These are phyloP conservation scores for Erynnis tages DNA, from an alignment of 2,888 invertebrate species.

Conservation along the genomic window DNA sequence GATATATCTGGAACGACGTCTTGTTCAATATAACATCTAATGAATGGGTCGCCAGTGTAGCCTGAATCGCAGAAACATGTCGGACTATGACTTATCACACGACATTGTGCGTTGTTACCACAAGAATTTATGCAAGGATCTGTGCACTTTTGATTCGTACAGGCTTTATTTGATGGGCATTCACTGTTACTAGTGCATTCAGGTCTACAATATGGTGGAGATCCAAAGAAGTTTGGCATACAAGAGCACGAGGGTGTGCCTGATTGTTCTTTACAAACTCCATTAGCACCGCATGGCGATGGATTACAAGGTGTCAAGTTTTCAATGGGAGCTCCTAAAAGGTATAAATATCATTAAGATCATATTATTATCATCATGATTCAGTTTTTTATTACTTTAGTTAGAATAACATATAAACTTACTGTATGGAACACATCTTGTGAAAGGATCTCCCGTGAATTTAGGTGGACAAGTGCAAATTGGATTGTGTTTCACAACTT, in stretches of 20 bases:
- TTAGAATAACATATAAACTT: slow-evolving; percentile 43
- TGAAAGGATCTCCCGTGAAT: slow-evolving; percentile 88
- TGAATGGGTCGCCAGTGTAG: slow-evolving; percentile 86
- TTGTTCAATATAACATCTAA: slow-evolving; percentile 76
- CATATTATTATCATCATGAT: too few relatives aligned
- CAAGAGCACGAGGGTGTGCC: slow-evolving; percentile 86
- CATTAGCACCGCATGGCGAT: slow-evolving; percentile 85
- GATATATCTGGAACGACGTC: slow-evolving; percentile 61
- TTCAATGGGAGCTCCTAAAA: slow-evolving; percentile 72
- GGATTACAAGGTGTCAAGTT: slow-evolving; percentile 84
- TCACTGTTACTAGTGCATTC: slow-evolving; percentile 87
- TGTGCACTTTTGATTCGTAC: slow-evolving; percentile 84
- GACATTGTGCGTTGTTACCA: slow-evolving; percentile 86
- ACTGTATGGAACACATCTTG: slow-evolving; percentile 82
- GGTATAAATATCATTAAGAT: slow-evolving; percentile 27
- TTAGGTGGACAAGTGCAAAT: slow-evolving; percentile 86
- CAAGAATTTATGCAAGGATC: slow-evolving; percentile 87
- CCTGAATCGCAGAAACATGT: slow-evolving; percentile 86
- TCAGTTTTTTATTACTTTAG: background rate
- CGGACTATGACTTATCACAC: slow-evolving; percentile 87
- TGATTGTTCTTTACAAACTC: slow-evolving; percentile 81
- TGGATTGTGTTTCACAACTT: slow-evolving; percentile 88
- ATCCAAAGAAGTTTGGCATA: slow-evolving; percentile 84
- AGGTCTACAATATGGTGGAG: slow-evolving; percentile 89
- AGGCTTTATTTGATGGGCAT: slow-evolving; percentile 84